Evolutionary conservation across 2,113 vertebrate species (phyloP).

Genomic region (Macquaria ambigua): DNA sequence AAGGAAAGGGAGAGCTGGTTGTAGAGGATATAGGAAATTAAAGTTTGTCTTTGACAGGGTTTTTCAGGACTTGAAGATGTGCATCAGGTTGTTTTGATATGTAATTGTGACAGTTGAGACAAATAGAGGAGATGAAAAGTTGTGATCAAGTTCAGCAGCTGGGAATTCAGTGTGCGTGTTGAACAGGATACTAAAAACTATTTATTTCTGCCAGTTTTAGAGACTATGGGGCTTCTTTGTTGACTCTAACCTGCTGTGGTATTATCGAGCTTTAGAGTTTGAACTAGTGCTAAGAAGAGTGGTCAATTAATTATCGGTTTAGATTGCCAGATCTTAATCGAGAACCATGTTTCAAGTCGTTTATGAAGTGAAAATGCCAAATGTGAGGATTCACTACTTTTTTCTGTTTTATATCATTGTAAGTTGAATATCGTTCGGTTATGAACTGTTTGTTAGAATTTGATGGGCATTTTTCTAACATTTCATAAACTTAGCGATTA

Average conservation of each 20-base stretch:
- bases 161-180: neutral
- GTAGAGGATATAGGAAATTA: neutral
- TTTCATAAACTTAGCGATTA: neutral
- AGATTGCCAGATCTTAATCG: neutral
- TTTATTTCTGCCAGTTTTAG: constrained; percentile 13
- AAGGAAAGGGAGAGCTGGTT: constrained; percentile 11
- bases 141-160: neutral
- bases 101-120: neutral
- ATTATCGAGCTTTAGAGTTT: neutral
- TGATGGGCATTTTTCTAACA: neutral
- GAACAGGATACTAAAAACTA: neutral
- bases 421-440: neutral
- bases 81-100: constrained; percentile 11
- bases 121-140: neutral
- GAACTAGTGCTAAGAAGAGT: neutral
- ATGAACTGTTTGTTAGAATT: neutral
- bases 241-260: neutral
- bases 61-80: constrained; percentile 4
- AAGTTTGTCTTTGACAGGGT: neutral
- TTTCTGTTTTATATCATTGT: neutral
- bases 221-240: neutral
- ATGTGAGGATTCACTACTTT: neutral
- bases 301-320: neutral
- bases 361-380: neutral
- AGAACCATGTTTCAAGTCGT: neutral